Evolutionary conservation across 2,113 vertebrate species (phyloP).

Genomic region (Synodontis membranacea): DNA sequence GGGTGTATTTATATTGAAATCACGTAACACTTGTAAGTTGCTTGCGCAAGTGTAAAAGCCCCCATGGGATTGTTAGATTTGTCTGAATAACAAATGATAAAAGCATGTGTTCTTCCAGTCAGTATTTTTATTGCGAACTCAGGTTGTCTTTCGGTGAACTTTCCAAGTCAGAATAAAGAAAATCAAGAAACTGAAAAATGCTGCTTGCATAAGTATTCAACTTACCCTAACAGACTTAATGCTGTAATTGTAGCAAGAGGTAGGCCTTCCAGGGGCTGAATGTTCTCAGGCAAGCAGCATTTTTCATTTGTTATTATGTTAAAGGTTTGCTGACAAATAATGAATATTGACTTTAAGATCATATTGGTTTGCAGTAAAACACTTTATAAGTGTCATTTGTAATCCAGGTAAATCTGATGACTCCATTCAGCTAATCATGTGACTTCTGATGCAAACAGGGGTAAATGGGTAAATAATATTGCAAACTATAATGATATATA

Average conservation of each 20-base stretch:
- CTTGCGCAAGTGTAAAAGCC: background rate
- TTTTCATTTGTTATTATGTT: background rate
- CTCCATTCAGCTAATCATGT: background rate
- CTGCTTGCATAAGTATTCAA: too few species aligned
- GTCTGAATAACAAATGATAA: background rate
- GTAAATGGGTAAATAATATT: background rate
- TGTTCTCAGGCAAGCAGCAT: background rate
- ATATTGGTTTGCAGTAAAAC: background rate
- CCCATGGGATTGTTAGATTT: background rate
- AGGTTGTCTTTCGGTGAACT: background rate
- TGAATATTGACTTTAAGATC: background rate
- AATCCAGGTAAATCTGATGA: background rate
- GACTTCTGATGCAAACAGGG: background rate
- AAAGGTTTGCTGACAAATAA: background rate
- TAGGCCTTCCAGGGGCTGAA: background rate
- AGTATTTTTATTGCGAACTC: background rate
- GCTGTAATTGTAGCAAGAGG: background rate
- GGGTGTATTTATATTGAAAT: background rate
- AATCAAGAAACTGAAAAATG: background rate
- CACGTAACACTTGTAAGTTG: background rate
- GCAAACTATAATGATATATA: background rate
- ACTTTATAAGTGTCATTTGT: background rate
- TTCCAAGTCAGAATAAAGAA: background rate
- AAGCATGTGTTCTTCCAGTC: background rate
- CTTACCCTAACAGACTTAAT: background rate